Evolutionary conservation across 2,113 vertebrate species (phyloP).

Genomic region (Mionectes macconnelli): DNA sequence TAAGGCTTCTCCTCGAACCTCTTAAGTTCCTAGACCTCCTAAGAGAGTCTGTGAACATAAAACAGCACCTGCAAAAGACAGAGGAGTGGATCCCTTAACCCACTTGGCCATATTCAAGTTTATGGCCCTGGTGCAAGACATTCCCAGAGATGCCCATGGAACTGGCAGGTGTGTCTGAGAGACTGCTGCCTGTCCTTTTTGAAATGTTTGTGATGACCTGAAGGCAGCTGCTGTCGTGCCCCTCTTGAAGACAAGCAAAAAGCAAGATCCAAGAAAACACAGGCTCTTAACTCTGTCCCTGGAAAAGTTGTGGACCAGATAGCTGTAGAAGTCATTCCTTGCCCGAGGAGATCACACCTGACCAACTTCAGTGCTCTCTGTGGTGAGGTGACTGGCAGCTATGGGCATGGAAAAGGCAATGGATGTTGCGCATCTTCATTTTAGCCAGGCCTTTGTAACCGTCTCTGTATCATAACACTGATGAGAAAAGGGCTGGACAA

Average conservation of each 20-base stretch:
- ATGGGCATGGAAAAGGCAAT: neutral
- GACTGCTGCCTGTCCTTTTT: neutral
- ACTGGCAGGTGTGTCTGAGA: neutral
- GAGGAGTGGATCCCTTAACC: neutral
- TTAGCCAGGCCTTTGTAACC: neutral
- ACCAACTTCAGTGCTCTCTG: neutral
- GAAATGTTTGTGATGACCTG: neutral
- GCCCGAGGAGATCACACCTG: neutral
- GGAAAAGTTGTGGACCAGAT: fast-evolving
- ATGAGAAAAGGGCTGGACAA: neutral
- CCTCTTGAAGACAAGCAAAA: neutral
- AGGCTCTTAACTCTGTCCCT: neutral
- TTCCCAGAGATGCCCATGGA: neutral
- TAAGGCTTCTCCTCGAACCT: neutral
- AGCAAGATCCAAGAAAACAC: neutral
- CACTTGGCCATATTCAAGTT: fast-evolving
- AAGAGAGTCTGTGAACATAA: neutral
- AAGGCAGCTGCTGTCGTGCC: neutral
- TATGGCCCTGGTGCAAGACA: neutral
- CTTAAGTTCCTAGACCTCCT: neutral
- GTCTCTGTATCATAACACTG: neutral
- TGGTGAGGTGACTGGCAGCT: neutral
- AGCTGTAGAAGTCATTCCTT: neutral
- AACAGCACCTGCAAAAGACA: neutral
- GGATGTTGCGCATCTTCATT: neutral